Base-by-base conservation (phyloP, 2,113 vertebrate genomes). In the Pampusana beccarii region DNA sequence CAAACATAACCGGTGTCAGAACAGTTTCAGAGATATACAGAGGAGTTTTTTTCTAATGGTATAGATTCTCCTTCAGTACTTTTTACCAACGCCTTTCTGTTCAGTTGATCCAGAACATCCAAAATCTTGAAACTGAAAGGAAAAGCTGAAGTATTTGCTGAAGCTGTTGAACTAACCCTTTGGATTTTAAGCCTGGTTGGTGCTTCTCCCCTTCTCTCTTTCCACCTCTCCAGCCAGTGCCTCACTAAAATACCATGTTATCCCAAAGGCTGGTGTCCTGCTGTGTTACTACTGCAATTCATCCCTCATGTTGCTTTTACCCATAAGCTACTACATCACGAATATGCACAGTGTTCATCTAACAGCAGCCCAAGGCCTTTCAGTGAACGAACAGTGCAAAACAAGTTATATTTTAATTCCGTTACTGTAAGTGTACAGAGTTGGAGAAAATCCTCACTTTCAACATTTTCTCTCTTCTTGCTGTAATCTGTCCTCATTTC, bases 401-500 rank as follows among this genome's bases (percentile, higher is more conserved):
- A 50, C 26, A 33, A 50, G 24, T 57, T n/a, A 38, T 19, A 33
- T 58, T 86, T 65, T 65, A 42, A 38, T 58, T 78, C 62, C 34
- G 13, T 25, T n/a, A 83, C 24, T 80, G 11, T 34, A 54, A 78
- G 4, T 57, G 77, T 91, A 95, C 80, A 81, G 38, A 65, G 86
- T 57, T 90, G 56, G 88, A 94, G 60, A 92, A 92, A 86, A 89
- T 80, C 54, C 53, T 56, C 15, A 2, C 60, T 79, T 95, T 57
- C 14, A 72, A 67, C 6, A 71, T 61, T 58, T 86, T 89, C 6
- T 79, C 71, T 95, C 78, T 92, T 91, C 82, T 95, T 94, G 80
- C 20, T 42, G 90, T 80, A 51, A 62, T 54, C 50, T 48, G 53
- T 90, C 85, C 69, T 93, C 16, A n/a, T 77, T 93, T 86, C 58